Conservation (phyloP, 1,140 invertebrate genomes). For the Ptiloglossa arizonensis region DNA sequence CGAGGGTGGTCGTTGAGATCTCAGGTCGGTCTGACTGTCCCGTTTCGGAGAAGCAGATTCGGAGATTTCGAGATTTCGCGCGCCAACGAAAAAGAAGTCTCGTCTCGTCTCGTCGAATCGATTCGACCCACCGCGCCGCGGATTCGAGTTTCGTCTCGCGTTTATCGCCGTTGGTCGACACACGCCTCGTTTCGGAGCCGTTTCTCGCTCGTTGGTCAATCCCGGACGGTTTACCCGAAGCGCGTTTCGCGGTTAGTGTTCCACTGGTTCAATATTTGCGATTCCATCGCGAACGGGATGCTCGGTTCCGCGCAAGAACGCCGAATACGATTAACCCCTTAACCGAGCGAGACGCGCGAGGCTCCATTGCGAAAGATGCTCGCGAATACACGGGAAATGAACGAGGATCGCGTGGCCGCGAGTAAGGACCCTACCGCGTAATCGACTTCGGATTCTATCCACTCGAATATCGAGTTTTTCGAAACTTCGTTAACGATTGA, state of each 20-base stretch:
- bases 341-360: constrained; percentile 30
- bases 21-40: no score
- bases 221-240: neutral
- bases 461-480: no score
- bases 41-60: no score
- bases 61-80: neutral
- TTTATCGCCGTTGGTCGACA: neutral
- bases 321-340: constrained; percentile 45
- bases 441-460: no score
- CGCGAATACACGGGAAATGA: neutral
- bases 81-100: neutral
- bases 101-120: neutral
- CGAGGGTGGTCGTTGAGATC: no score
- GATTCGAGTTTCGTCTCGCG: neutral
- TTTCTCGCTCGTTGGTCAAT: neutral
- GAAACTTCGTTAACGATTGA: no score
- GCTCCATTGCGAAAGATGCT: neutral
- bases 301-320: neutral
- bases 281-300: constrained; percentile 19
- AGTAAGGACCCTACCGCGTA: no score
- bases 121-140: neutral
- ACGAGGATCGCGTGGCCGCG: no score
- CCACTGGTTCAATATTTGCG: constrained; percentile 39
- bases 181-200: neutral
- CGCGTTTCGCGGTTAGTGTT: constrained; percentile 31